Conservation (phyloP, 2,797 vertebrate genomes). For the Hippopotamyrus pictus region DNA sequence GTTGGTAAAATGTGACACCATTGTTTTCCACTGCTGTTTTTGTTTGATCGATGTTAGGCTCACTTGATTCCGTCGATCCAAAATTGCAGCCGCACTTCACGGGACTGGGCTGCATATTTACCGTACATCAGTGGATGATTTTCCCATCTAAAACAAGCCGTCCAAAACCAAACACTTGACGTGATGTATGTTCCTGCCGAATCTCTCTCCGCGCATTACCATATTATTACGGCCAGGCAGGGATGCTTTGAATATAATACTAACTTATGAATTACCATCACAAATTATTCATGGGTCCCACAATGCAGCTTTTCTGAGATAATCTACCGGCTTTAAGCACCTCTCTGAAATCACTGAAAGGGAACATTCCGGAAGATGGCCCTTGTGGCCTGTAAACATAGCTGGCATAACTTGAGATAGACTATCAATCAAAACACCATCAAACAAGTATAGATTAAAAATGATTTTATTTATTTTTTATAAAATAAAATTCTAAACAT, state of each 20-base stretch:
- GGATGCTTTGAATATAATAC: neutral
- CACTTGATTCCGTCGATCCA: neutral
- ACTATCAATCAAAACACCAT: neutral
- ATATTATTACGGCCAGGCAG: conserved; percentile 11
- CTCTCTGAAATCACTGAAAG: neutral
- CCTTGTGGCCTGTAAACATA: neutral
- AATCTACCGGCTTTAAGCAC: conserved; percentile 2
- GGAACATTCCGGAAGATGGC: neutral
- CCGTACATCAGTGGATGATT: neutral
- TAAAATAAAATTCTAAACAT: neutral
- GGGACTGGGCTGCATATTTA: neutral
- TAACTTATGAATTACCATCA: conserved; percentile 6
- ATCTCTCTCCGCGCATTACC: conserved; percentile 5
- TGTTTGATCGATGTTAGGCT: neutral
- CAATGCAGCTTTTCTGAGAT: neutral
- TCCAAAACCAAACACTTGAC: neutral
- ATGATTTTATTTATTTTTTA: neutral
- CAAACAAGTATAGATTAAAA: neutral
- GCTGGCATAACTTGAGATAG: neutral
- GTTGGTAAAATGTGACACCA: neutral
- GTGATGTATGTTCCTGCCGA: neutral
- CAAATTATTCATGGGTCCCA: conserved; percentile 13
- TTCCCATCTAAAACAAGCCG: neutral
- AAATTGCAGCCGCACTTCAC: neutral
- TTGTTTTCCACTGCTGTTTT: neutral